Evolutionary conservation across 2,113 vertebrate species (phyloP), one percentile per base, ranked within the genome.

Genomic region (Myanophis thanlyinensis): DNA sequence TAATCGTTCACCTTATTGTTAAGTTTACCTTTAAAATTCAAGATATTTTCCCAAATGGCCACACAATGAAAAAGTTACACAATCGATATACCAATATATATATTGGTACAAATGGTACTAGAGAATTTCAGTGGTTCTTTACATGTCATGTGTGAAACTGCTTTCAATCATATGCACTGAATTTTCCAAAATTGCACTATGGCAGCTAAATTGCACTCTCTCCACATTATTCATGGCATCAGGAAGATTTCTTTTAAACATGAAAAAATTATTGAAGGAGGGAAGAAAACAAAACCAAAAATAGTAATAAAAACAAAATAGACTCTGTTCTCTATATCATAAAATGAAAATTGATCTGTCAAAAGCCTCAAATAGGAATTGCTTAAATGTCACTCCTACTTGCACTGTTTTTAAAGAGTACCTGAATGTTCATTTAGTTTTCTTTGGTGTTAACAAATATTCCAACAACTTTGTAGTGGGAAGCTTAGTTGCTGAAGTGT

Each of bases 331-430:
- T 89, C 20, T 93, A 86, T 2, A 3, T 67, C 3, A 91, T 25
- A n/a, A 87, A 73, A 93, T 54, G 15, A n/a, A 2, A 44, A 47
- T 1, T 46, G 22, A 88, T 86, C 52, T 93, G 11, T 67, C 59
- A 92, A 20, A 62, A 9, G 3, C 90, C 95, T 93, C 90, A 93
- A 94, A 54, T 91, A 30, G 0, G 35, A 20, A 89, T 18, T 90
- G 46, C 2, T 92, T 62, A 92, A 84, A 48, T n/a, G 84, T 87
- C 20, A 48, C 44, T 93, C 11, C 4, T 13, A 44, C 25, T 51
- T 89, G 4, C 53, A 25, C 53, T 92, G 25, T n/a, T 92, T 53
- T 89, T 53, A 51, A 18, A 89, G 46, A 54, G 22, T 62, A 89
- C 46, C 23, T 89, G 51, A 89, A 92, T 62, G 73, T 85, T 85